phyloP scores from a whole-genome alignment of 2,113 vertebrate genomes.

The Pygoscelis adeliae region DNA sequence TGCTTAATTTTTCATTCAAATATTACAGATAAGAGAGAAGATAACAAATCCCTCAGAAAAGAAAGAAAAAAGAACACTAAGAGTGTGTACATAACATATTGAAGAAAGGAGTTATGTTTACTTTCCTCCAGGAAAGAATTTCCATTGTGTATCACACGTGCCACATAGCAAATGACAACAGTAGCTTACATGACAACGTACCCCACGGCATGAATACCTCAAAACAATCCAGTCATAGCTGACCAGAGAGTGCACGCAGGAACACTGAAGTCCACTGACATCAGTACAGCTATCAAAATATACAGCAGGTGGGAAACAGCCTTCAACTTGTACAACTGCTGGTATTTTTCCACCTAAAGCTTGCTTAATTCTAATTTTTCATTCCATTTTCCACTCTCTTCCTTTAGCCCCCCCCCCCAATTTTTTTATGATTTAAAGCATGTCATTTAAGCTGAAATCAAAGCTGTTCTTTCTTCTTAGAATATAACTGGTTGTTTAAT shows the following conservation, averaged over 20 bases:
- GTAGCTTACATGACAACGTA: neutral
- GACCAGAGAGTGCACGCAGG: neutral
- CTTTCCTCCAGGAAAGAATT: neutral
- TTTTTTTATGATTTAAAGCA: neutral
- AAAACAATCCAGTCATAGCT: neutral
- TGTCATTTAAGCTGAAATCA: neutral
- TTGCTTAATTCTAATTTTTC: neutral
- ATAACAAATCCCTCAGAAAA: neutral
- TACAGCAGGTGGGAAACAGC: neutral
- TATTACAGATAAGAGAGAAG: neutral
- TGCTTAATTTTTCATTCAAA: neutral
- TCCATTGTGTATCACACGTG: rapidly evolving
- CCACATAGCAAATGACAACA: neutral
- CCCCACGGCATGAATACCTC: neutral
- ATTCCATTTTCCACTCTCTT: neutral
- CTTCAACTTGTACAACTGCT: neutral
- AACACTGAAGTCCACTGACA: neutral
- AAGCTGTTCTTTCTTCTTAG: neutral
- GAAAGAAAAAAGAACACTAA: neutral
- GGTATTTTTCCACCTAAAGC: neutral
- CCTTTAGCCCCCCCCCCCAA: neutral
- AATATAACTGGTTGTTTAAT: neutral
- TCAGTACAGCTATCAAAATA: neutral
- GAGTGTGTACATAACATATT: neutral
- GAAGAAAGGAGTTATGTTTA: neutral